phyloP scores from a whole-genome alignment of 1,140 invertebrate species.

The Harpegnathos saltator region DNA sequence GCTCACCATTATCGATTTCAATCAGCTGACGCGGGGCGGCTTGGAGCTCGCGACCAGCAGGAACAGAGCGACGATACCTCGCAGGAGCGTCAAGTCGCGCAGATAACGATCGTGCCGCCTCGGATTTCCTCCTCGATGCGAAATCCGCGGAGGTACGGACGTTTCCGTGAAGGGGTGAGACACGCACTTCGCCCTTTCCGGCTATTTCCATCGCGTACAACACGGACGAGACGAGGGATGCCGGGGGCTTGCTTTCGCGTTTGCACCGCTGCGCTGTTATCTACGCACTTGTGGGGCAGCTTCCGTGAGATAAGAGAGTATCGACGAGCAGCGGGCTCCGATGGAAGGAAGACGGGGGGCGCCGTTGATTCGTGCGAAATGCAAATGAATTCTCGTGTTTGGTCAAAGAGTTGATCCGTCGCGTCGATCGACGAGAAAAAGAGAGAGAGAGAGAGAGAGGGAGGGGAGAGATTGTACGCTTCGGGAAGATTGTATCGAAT shows the following conservation, averaged over 20 bases:
- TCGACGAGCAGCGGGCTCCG: no score
- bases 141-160: neutral
- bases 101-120: slow-evolving; percentile 56
- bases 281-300: no score
- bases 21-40: slow-evolving; percentile 88
- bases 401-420: neutral
- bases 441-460: neutral
- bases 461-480: neutral
- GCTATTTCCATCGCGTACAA: neutral
- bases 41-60: slow-evolving; percentile 84
- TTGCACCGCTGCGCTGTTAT: no score
- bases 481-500: neutral
- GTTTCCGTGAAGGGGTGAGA: neutral
- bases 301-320: no score
- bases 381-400: neutral
- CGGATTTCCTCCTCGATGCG: neutral
- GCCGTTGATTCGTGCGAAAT: neutral
- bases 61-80: slow-evolving; percentile 70
- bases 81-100: slow-evolving; percentile 50
- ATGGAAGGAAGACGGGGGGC: no score
- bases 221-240: neutral
- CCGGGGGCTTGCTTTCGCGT: neutral
- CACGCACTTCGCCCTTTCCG: neutral
- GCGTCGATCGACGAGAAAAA: slow-evolving; percentile 5
- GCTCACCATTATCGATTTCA: slow-evolving; percentile 91